Conservation (phyloP, 2,888 invertebrate genomes). For the Sabatieria punctata region DNA sequence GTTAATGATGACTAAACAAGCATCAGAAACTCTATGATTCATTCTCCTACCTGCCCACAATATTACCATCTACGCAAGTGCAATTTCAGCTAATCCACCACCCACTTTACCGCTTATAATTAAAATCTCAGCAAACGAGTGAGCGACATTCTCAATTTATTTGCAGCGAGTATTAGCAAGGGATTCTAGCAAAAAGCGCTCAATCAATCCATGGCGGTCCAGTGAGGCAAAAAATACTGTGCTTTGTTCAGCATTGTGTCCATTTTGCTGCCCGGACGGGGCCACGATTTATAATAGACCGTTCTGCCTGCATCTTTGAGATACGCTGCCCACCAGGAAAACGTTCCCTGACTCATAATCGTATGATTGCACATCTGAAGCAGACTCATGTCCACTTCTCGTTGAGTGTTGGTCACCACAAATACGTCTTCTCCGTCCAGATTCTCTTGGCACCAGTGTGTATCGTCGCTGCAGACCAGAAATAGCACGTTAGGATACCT, state of each 20-base stretch:
- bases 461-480: slow-evolving; percentile 33
- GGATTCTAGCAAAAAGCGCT: too few species aligned
- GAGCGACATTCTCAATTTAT: too few species aligned
- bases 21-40: too few species aligned
- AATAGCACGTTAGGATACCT: slow-evolving; percentile 24
- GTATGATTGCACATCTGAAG: slow-evolving; percentile 29
- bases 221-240: slow-evolving; percentile 32
- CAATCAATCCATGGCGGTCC: slow-evolving; percentile 25
- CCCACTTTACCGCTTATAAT: too few species aligned
- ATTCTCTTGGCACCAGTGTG: slow-evolving; percentile 23
- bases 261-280: slow-evolving; percentile 25
- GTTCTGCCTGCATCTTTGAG: slow-evolving; percentile 25
- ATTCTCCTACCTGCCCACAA: too few species aligned
- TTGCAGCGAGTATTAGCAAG: too few species aligned
- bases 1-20: too few species aligned
- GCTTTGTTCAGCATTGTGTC: slow-evolving; percentile 26
- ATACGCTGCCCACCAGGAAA: slow-evolving; percentile 36
- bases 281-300: slow-evolving; percentile 32
- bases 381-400: slow-evolving; percentile 31
- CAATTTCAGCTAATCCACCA: too few species aligned
- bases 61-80: too few species aligned
- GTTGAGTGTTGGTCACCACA: slow-evolving; percentile 13
- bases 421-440: slow-evolving; percentile 8
- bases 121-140: too few species aligned
- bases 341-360: slow-evolving; percentile 31